These are phyloP conservation scores for Synodontis membranacea DNA, from an alignment of 2,113 vertebrate genomes.

Conservation along the genomic window DNA sequence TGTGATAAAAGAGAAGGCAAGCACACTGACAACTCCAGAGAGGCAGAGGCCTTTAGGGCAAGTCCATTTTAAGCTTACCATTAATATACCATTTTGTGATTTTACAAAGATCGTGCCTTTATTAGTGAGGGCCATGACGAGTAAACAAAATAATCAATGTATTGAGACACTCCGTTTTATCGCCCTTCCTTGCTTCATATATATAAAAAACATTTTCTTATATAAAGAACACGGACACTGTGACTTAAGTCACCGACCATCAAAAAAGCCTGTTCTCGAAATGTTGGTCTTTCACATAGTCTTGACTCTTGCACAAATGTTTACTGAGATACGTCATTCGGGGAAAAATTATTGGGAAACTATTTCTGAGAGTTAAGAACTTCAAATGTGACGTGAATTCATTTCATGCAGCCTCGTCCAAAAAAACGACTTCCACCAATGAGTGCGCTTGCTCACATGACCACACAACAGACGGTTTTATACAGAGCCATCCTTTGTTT, in stretches of 20 bases:
- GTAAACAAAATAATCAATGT: not conserved
- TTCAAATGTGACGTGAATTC: not conserved
- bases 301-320: not conserved
- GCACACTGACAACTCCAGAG: not conserved
- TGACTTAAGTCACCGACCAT: not conserved
- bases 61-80: not conserved
- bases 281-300: constrained; percentile 4
- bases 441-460: not conserved
- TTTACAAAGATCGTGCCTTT: not conserved
- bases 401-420: not conserved
- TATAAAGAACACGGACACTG: constrained; percentile 44
- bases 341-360: not conserved
- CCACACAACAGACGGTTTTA: not conserved
- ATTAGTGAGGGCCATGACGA: not conserved
- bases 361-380: not conserved
- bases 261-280: not conserved
- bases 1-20: not conserved
- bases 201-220: constrained; percentile 71
- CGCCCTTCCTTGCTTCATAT: not conserved
- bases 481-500: not conserved
- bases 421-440: not conserved
- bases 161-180: not conserved
- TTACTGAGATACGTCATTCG: not conserved
- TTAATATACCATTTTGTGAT: not conserved
- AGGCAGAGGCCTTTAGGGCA: constrained; percentile 19